Conservation (phyloP, 64 coral and sea anemone species). For the Pocillopora verrucosa region DNA sequence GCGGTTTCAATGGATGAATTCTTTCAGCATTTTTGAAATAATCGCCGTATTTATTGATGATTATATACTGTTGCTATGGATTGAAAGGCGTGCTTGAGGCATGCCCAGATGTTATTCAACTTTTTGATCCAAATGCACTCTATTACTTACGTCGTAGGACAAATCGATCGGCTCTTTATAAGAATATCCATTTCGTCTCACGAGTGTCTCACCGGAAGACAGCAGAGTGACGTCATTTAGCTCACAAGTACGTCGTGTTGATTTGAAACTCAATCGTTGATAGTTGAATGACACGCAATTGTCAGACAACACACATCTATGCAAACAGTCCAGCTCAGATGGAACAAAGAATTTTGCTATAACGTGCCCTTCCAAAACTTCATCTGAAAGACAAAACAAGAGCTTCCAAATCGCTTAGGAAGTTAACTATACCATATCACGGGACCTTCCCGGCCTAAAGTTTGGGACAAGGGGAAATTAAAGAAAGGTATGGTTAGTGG, state of each 20-base stretch:
- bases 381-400: not conserved
- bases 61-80: no score
- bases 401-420: no score
- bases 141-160: not conserved
- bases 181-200: not conserved
- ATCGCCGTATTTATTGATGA: no score
- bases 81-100: no score
- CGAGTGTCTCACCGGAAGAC: not conserved
- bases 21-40: no score
- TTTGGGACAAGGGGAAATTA: no score
- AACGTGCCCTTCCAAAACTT: not conserved
- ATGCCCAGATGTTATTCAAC: no score
- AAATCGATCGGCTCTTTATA: not conserved
- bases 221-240: not conserved
- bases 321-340: not conserved
- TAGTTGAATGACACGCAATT: slow-evolving; percentile 14
- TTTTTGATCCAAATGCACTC: no score
- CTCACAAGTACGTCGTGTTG: not conserved
- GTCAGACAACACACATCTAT: not conserved
- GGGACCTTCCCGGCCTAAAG: no score
- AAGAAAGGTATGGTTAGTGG: no score
- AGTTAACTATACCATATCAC: no score
- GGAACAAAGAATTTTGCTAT: not conserved
- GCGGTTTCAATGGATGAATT: no score
- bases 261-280: not conserved